Conservation (phyloP, 1,140 invertebrate genomes). For the Chironomus striatipennis region DNA sequence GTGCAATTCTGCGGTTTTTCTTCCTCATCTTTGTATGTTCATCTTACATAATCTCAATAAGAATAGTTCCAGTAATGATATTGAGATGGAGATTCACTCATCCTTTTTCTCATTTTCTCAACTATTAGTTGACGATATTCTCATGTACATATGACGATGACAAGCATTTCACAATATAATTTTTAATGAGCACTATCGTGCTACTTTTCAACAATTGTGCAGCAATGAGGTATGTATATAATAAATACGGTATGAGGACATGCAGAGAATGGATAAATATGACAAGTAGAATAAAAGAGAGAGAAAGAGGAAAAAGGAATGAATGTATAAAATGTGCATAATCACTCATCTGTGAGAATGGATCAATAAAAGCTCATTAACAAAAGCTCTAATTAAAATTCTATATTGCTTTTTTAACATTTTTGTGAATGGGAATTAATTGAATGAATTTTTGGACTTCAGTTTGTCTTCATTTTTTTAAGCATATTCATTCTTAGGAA, state of each 20-base stretch:
- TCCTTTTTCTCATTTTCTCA: not conserved
- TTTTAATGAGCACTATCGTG: slow-evolving; percentile 8
- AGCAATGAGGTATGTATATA: not conserved
- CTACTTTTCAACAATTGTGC: not conserved
- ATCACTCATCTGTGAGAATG: not conserved
- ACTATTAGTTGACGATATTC: too few relatives aligned
- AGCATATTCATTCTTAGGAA: too few relatives aligned
- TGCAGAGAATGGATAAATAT: too few relatives aligned
- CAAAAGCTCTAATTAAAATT: slow-evolving; percentile 14
- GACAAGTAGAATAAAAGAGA: too few relatives aligned
- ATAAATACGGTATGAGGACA: too few relatives aligned
- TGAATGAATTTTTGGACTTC: too few relatives aligned
- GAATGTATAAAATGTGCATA: not conserved
- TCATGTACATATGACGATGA: not conserved
- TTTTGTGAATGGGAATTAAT: not conserved
- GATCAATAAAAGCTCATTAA: slow-evolving; percentile 14
- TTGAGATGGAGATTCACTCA: not conserved
- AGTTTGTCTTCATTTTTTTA: too few relatives aligned
- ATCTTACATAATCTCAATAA: not conserved
- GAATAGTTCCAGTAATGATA: too few relatives aligned
- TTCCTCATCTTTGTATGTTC: not conserved
- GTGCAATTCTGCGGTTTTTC: not conserved
- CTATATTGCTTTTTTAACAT: not conserved
- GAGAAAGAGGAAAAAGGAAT: too few relatives aligned
- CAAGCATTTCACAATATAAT: slow-evolving; percentile 5